phyloP scores from a whole-genome alignment of 2,113 vertebrate species.

The Ceyx melanurus region DNA sequence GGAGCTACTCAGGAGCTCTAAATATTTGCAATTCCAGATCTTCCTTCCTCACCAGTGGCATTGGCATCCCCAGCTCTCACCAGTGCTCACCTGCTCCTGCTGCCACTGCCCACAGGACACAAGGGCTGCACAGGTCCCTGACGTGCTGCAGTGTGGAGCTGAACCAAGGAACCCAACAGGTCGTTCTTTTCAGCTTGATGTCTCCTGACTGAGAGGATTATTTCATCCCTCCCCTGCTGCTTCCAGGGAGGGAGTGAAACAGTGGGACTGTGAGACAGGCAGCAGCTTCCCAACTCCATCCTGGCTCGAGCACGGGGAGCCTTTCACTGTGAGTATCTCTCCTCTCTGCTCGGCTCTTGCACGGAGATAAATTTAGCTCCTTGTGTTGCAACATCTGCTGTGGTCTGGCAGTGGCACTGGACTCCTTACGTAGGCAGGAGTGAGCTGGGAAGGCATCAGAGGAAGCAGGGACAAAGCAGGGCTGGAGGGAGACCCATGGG shows the following conservation, averaged over 20 bases:
- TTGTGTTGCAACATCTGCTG: not conserved
- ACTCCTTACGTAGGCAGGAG: not conserved
- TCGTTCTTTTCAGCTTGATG: not conserved
- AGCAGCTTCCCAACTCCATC: not conserved
- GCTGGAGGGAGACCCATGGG: not conserved
- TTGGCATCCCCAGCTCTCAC: not conserved
- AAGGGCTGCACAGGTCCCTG: not conserved
- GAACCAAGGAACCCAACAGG: not conserved
- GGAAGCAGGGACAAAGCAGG: not conserved
- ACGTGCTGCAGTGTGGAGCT: not conserved
- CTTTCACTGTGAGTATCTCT: not conserved
- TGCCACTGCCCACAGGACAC: not conserved
- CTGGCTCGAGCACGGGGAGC: not conserved
- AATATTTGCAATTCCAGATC: not conserved
- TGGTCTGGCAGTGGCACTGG: not conserved
- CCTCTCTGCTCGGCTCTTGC: not conserved
- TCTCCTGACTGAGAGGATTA: not conserved
- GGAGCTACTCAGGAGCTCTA: not conserved
- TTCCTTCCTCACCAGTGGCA: not conserved
- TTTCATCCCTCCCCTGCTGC: not conserved
- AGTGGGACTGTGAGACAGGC: not conserved
- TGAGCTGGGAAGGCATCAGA: rapidly evolving
- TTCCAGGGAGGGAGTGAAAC: not conserved
- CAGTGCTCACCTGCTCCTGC: not conserved
- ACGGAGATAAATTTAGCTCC: not conserved